These are phyloP conservation scores for Pseudorhiza aurosa DNA, from an alignment of 30 jellyfish, hydroid and myxozoan genomes.

Conservation along the genomic window DNA sequence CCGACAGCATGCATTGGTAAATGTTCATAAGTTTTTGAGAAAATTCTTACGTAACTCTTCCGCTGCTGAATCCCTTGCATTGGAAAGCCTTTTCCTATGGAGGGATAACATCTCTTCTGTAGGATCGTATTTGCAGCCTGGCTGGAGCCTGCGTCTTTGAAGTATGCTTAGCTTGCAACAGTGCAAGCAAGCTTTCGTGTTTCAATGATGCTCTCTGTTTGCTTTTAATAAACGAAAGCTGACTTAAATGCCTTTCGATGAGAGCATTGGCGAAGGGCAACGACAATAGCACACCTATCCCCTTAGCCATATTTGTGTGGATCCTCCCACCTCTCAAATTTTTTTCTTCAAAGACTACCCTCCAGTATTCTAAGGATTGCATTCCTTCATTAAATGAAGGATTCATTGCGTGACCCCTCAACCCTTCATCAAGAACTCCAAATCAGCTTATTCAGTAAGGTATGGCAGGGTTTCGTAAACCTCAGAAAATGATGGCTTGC, in stretches of 20 bases:
- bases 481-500: constrained; percentile 40
- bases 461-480: constrained; percentile 17
- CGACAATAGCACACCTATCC: constrained; percentile 17
- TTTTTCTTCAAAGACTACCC: too few species aligned
- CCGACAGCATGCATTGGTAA: too few species aligned
- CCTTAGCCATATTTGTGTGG: too few species aligned
- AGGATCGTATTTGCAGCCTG: background rate
- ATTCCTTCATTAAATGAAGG: background rate
- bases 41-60: too few species aligned
- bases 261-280: constrained; percentile 50
- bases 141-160: background rate
- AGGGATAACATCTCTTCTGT: background rate
- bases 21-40: too few species aligned
- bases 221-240: constrained; percentile 23
- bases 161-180: constrained; percentile 15
- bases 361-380: constrained; percentile 29
- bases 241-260: constrained; percentile 47
- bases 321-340: too few species aligned
- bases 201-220: constrained; percentile 27
- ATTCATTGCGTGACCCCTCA: constrained; percentile 37
- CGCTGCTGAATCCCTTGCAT: background rate
- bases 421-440: constrained; percentile 23
- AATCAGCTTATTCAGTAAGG: constrained; percentile 6
- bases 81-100: constrained; percentile 6
- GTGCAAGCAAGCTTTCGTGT: constrained; percentile 31